phyloP scores from a whole-genome alignment of 2,797 vertebrate species.

The Labeo calbasu region DNA sequence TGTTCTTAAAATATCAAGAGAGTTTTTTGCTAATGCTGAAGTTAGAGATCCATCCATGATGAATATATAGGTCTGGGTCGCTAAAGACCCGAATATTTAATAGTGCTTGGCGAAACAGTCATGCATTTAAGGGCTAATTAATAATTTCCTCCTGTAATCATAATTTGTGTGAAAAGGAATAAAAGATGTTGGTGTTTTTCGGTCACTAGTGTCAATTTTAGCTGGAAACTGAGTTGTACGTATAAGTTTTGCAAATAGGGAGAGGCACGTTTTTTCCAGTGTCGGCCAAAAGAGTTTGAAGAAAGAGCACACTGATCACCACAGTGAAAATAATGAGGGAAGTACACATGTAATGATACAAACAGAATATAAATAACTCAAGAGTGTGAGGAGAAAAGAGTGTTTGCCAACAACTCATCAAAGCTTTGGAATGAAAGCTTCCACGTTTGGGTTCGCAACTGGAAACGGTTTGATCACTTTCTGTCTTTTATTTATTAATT shows the following conservation, averaged over 20 bases:
- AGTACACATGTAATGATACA: conserved; percentile 41
- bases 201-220: background rate
- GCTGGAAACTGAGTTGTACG: background rate
- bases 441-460: conserved; percentile 38
- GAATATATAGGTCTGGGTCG: too few species aligned
- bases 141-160: background rate
- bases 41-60: too few species aligned
- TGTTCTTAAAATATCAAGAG: too few species aligned
- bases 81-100: too few species aligned
- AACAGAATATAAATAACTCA: conserved; percentile 46
- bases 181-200: background rate
- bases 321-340: conserved; percentile 32
- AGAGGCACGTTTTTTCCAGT: background rate
- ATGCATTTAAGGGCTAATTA: too few species aligned
- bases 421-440: conserved; percentile 37
- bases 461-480: conserved; percentile 48
- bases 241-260: background rate
- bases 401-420: conserved; percentile 47
- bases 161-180: background rate
- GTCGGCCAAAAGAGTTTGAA: conserved; percentile 11
- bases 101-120: too few species aligned
- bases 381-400: background rate
- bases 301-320: conserved; percentile 21
- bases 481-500: conserved; percentile 37
- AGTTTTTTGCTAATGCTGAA: too few species aligned